phyloP scores from a whole-genome alignment of 2,113 vertebrate species.

The Vidua macroura region DNA sequence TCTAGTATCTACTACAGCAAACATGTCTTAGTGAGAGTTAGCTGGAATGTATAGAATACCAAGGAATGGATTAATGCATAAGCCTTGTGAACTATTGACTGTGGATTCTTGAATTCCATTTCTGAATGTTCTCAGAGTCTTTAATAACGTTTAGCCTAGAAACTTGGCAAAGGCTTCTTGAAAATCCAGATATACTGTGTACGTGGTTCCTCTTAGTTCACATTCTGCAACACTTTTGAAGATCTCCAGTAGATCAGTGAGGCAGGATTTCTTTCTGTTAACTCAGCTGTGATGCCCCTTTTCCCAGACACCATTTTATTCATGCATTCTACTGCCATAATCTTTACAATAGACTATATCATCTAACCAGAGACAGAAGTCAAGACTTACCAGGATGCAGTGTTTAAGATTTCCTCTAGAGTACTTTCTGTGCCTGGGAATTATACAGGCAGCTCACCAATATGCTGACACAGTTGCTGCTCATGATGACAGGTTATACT shows the following conservation, averaged over 20 bases:
- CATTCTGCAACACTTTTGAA: accelerated
- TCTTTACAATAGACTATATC: neutral
- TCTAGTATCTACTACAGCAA: neutral
- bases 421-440: neutral
- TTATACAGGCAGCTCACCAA: neutral
- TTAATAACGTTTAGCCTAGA: neutral
- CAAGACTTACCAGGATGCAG: neutral
- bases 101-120: neutral
- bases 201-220: neutral
- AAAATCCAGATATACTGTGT: neutral
- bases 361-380: neutral
- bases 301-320: neutral
- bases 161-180: neutral
- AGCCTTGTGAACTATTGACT: neutral
- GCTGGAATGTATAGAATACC: neutral
- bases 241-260: neutral
- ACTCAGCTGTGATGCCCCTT: neutral
- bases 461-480: neutral
- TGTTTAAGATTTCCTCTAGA: neutral
- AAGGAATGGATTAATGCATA: neutral
- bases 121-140: neutral
- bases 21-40: neutral
- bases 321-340: neutral
- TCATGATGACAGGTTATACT: neutral
- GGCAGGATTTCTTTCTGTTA: neutral